Base-by-base conservation (phyloP, 2,113 vertebrate genomes). In the Tringa solitaria region DNA sequence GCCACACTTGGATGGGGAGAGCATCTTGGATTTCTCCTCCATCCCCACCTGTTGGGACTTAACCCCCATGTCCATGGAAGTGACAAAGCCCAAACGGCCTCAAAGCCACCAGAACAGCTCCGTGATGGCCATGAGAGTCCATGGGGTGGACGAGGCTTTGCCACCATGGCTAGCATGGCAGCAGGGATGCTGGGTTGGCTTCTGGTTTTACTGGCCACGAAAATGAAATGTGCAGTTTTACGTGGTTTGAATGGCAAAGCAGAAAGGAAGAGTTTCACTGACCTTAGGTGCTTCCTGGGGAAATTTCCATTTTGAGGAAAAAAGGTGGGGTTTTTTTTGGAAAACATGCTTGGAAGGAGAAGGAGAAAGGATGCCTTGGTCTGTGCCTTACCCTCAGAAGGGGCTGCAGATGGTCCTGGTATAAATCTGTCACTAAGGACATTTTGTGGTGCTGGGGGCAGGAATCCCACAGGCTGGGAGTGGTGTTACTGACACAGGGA, bases 21-120 rank as follows among this genome's bases (percentile, higher is more conserved):
- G 7, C 20, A 0, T 57, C 51, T 68, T 59, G 56, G 32, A 32
- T 41, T 87, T 68, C 84, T 8, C 21, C 18, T 56, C 17, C n/a
- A 3, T 13, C 22, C 57, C 75, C 70, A 41, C 24, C 59, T 53
- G 35, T 15, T 16, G 43, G 21, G 43, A 68, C 18, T 59, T 33
- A 63, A 84, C 26, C n/a, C 39, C 3, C 0, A 32, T n/a, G 32
- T 8, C 24, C 0, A 0, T 0, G 6, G 22, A 27, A 1, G 0
- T 32, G 37, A 68, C 33, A 69, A 61, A 87, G 8, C 45, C 68
- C 61, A 45, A 37, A 28, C 0, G 3, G 41, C 51, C 41, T 74
- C 69, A 41, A 32, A 93, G 11, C 35, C 10, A 0, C 1, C 3
- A 5, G 7, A 32, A 18, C 3, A 6, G 50, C 48, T 67, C 45